These are phyloP conservation scores for Chondrosia reniformis DNA, from an alignment of 37 sponge, comb jelly and placozoan genomes.

Conservation along the genomic window DNA sequence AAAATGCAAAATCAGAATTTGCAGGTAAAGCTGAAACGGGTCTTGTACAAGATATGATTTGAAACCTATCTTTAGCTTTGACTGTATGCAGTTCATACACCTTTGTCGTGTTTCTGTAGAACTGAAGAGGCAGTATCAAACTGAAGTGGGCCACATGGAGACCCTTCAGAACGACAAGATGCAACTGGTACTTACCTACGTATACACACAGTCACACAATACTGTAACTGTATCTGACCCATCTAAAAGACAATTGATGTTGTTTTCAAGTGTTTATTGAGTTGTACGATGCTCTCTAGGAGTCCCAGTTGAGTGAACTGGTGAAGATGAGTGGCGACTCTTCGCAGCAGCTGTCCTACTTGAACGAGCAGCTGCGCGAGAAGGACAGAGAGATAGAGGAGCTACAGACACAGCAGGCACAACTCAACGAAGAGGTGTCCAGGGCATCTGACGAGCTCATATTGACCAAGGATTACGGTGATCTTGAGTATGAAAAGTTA, in stretches of 20 bases:
- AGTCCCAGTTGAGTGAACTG: slow-evolving; percentile 26
- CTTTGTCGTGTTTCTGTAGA: not conserved
- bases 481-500: too few relatives aligned
- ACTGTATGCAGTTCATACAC: not conserved
- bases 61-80: not conserved
- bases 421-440: not conserved
- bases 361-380: slow-evolving; percentile 41
- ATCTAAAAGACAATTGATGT: too few relatives aligned
- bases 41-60: not conserved
- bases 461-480: not conserved
- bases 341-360: slow-evolving; percentile 29
- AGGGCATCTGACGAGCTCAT: slow-evolving; percentile 6
- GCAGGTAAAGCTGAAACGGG: not conserved
- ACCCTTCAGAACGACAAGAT: slow-evolving; percentile 15
- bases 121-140: not conserved
- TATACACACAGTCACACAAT: not conserved
- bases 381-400: slow-evolving; percentile 37
- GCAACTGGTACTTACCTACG: slow-evolving; percentile 1
- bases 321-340: slow-evolving; percentile 36
- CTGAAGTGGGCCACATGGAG: slow-evolving; percentile 1
- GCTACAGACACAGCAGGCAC: not conserved
- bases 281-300: too few relatives aligned
- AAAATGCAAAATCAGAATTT: not conserved
- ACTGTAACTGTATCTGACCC: too few relatives aligned
- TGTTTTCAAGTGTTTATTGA: too few relatives aligned